Evolutionary conservation across 2,113 vertebrate genomes (phyloP).

Genomic region (Globicephala melas): DNA sequence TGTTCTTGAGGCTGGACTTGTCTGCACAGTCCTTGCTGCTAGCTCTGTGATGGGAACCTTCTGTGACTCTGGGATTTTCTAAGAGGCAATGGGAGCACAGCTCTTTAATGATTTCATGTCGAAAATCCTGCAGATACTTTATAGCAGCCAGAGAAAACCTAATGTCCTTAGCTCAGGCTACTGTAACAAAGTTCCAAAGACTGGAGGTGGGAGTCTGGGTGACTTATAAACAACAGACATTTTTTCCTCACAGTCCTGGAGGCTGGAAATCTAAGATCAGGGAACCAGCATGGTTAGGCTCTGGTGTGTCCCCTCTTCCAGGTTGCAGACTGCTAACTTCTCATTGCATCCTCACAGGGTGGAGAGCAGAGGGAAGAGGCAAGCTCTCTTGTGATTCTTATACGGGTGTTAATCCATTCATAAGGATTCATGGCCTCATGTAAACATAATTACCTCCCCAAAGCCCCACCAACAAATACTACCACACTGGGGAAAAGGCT

Average conservation of each 20-base stretch:
- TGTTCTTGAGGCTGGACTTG: background rate
- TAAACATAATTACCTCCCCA: background rate
- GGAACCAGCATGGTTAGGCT: background rate
- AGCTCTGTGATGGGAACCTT: rapidly evolving
- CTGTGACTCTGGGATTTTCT: background rate
- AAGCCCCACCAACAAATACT: background rate
- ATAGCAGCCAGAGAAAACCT: no score
- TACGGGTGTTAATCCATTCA: background rate
- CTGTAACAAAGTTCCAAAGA: background rate
- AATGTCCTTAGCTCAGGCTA: background rate
- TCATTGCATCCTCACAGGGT: background rate
- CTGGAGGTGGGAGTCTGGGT: rapidly evolving
- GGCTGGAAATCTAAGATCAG: background rate
- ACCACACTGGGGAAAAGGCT: background rate
- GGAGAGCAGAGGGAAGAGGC: background rate
- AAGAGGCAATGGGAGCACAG: background rate
- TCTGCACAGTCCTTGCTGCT: background rate
- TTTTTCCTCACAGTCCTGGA: background rate
- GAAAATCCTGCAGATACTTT: background rate
- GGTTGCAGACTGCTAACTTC: background rate
- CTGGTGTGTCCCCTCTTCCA: background rate
- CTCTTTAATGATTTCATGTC: background rate
- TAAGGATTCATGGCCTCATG: background rate
- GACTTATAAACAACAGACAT: background rate
- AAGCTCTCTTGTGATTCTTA: background rate